These are phyloP conservation scores for Lophius piscatorius DNA, from an alignment of 2,113 vertebrate species.

Conservation along the genomic window DNA sequence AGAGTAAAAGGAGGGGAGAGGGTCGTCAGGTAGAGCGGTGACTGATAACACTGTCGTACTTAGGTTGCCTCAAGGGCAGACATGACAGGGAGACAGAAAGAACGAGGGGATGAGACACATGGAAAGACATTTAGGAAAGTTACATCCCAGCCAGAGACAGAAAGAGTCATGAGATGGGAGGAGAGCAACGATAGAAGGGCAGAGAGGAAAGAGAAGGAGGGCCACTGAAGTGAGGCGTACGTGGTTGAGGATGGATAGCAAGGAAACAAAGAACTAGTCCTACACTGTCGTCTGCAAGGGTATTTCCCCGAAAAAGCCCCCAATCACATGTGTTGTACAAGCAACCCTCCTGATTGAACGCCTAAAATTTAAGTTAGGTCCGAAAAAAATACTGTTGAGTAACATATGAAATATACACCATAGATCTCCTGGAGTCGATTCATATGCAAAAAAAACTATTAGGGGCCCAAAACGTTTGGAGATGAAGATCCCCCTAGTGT, in stretches of 20 bases:
- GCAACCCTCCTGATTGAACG: no score
- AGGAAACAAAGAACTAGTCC: constrained; percentile 13
- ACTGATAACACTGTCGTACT: constrained; percentile 75
- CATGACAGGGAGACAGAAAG: constrained; percentile 43
- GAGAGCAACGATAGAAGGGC: constrained; percentile 48
- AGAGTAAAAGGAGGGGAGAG: no score
- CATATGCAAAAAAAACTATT: no score
- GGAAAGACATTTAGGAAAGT: constrained; percentile 53
- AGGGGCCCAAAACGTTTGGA: no score
- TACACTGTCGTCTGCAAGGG: no score
- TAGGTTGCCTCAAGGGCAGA: constrained; percentile 73
- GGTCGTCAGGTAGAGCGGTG: constrained; percentile 50
- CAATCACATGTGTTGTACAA: no score
- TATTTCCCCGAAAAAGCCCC: no score
- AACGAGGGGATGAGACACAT: constrained; percentile 44
- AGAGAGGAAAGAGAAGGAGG: constrained; percentile 17
- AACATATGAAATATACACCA: no score
- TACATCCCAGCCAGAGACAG: constrained; percentile 56
- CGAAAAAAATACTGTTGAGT: no score
- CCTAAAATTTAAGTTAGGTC: no score
- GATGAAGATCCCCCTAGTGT: no score
- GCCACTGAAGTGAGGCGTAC: constrained; percentile 15
- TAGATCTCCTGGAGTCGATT: no score
- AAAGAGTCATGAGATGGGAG: constrained; percentile 40
- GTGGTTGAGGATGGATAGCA: constrained; percentile 25